Evolutionary conservation across 1,140 invertebrate species (phyloP), one percentile per base, ranked within the genome.

Genomic region (Cepaea nemoralis): DNA sequence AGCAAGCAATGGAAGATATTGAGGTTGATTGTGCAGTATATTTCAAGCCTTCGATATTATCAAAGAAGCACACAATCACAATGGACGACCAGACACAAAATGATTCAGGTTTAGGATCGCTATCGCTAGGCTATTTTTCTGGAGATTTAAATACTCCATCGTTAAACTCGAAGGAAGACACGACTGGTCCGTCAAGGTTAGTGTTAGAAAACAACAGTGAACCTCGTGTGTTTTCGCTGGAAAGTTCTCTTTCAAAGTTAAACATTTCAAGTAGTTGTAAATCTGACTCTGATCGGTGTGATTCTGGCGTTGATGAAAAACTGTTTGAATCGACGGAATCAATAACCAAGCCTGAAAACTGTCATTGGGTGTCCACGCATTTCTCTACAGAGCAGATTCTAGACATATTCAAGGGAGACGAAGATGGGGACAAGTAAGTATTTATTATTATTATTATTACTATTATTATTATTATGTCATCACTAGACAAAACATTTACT

Each of bases 351-450:
- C 1, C 39, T 55, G 14, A n/a, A 39, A 10, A 76, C 8, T 35
- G 12, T 35, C 35, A 77, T 63, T 77, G 75, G 75, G 48, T 63
- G 27, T 79, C 77, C 0, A n/a, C 77, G 19, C 16, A 42, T 67
- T 79, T 79, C 45, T 79, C 77, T 16, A 12, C 63, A 35, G 35
- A 79, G 31, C 59, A 69, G 66, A 35, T 79, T n/a, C 12, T 69
- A 12, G 77, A 79, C 33, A 79, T 79, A 24, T 79, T 79, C 42
- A 50, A 40, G 69, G 77, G 77, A n/a, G 77, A 79, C 66, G 77
- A 79, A 79, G 77, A 79, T 48, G 77, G 77, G 16, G 77, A 79
- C 77, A 79, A 42, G 77, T 79, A 69, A 79, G 75, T 77, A 0
- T 31, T 37, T 35, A 1, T 63, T 33, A 24, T 8, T 27, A 6